These are phyloP conservation scores for Amaurobius ferox DNA, from an alignment of 2,888 invertebrate genomes.

Conservation along the genomic window DNA sequence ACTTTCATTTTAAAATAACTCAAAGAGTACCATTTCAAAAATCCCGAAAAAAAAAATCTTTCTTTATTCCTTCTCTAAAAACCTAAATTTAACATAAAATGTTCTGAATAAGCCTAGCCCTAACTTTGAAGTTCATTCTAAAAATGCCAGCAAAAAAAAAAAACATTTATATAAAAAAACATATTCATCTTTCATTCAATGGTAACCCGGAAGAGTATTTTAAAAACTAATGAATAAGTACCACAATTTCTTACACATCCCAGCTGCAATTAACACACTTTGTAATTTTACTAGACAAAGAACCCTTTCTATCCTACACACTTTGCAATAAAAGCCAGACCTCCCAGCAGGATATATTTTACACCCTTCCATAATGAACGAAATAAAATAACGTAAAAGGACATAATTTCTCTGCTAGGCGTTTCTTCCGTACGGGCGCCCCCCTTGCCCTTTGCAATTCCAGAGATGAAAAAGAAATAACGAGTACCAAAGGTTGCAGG, in stretches of 20 bases:
- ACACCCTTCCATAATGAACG: constrained; percentile 58
- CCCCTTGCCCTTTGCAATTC: neutral
- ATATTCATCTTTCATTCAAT: too few relatives aligned
- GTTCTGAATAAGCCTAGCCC: too few relatives aligned
- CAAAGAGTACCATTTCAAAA: too few relatives aligned
- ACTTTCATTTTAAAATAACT: too few relatives aligned
- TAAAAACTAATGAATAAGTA: neutral
- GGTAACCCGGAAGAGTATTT: too few relatives aligned
- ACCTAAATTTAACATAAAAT: too few relatives aligned
- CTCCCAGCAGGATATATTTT: constrained; percentile 57
- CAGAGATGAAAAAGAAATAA: constrained; percentile 11
- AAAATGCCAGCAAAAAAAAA: too few relatives aligned
- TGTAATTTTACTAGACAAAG: neutral
- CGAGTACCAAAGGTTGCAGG: constrained; percentile 32
- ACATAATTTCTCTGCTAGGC: constrained; percentile 20
- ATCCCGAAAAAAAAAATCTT: too few relatives aligned
- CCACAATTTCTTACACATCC: neutral
- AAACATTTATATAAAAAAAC: too few relatives aligned
- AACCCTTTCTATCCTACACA: neutral
- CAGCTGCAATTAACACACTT: neutral
- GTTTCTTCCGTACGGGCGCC: neutral
- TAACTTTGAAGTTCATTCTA: too few relatives aligned
- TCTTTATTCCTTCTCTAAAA: too few relatives aligned
- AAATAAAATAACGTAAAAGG: constrained; percentile 36
- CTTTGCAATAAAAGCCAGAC: constrained; percentile 45